Evolutionary conservation across 1,140 invertebrate species (phyloP).

Genomic region (Melipona quadrifasciata): DNA sequence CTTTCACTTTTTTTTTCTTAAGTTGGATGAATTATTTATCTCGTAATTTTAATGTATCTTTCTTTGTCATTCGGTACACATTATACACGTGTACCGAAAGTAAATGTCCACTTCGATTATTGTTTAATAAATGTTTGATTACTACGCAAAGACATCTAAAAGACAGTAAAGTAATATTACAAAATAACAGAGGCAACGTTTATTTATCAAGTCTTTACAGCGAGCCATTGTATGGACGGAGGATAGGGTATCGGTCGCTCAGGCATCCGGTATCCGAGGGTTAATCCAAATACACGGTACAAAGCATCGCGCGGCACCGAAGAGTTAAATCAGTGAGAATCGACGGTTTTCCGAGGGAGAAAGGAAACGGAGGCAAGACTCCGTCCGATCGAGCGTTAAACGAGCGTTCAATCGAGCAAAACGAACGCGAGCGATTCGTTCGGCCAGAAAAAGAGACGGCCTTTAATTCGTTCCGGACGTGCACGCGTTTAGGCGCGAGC

Average conservation of each 20-base stretch:
- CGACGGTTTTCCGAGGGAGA: not conserved
- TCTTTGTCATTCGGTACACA: too few species aligned
- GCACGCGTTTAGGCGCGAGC: slow-evolving; percentile 12
- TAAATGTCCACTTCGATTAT: too few species aligned
- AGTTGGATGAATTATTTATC: not conserved
- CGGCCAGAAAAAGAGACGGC: slow-evolving; percentile 15
- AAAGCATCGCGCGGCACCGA: not conserved
- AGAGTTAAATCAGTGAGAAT: not conserved
- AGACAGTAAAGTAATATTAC: too few species aligned
- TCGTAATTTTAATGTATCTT: not conserved
- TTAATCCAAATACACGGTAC: not conserved
- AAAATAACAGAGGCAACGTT: too few species aligned
- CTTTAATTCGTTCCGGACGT: slow-evolving; percentile 26
- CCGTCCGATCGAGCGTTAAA: slow-evolving; percentile 28
- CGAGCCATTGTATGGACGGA: too few species aligned
- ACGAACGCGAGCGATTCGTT: not conserved
- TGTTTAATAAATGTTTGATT: too few species aligned
- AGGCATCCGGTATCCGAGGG: too few species aligned
- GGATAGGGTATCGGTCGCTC: too few species aligned
- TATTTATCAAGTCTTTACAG: too few species aligned
- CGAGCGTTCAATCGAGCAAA: slow-evolving; percentile 34
- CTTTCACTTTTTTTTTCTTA: too few species aligned
- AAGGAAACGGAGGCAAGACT: not conserved
- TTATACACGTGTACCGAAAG: too few species aligned
- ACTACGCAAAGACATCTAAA: too few species aligned